Percentiles rank a stretch among this genome's conserved stretches.
phyloP scores from a whole-genome alignment of 2,888 invertebrate species.

The Acleris laterana region DNA sequence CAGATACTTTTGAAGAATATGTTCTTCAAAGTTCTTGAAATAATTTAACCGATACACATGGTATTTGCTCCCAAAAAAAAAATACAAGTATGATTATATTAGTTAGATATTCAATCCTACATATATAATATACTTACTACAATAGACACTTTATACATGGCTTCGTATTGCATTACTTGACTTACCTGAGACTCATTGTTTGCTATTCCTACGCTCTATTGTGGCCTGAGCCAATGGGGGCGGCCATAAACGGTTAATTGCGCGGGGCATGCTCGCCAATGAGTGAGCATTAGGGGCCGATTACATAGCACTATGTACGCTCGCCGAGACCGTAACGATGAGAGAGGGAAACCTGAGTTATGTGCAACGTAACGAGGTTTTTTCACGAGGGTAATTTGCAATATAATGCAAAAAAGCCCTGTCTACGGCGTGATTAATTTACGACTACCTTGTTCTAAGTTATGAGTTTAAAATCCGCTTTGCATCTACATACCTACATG shows the following conservation, averaged over 20 bases:
- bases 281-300: conserved; percentile 78
- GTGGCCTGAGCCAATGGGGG: conserved; percentile 62
- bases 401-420: not conserved
- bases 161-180: not conserved
- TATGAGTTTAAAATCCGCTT: too few relatives aligned
- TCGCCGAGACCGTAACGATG: conserved; percentile 41
- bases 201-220: conserved; percentile 44
- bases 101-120: too few relatives aligned
- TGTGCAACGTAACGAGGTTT: not conserved
- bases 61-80: too few relatives aligned
- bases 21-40: too few relatives aligned
- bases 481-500: too few relatives aligned
- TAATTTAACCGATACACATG: too few relatives aligned
- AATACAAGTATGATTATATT: too few relatives aligned
- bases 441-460: too few relatives aligned
- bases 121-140: not conserved
- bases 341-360: conserved; percentile 6
- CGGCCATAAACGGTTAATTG: conserved; percentile 76
- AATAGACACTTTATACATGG: conserved; percentile 34
- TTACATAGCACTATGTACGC: conserved; percentile 53
- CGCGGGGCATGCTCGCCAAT: conserved; percentile 77
- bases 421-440: not conserved
- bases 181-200: conserved; percentile 23
- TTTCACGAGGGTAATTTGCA: not conserved
- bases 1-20: too few relatives aligned